Percentiles rank a stretch among this genome's conserved stretches.
Conservation (phyloP, 1,140 invertebrate genomes). For the Sitophilus oryzae region DNA sequence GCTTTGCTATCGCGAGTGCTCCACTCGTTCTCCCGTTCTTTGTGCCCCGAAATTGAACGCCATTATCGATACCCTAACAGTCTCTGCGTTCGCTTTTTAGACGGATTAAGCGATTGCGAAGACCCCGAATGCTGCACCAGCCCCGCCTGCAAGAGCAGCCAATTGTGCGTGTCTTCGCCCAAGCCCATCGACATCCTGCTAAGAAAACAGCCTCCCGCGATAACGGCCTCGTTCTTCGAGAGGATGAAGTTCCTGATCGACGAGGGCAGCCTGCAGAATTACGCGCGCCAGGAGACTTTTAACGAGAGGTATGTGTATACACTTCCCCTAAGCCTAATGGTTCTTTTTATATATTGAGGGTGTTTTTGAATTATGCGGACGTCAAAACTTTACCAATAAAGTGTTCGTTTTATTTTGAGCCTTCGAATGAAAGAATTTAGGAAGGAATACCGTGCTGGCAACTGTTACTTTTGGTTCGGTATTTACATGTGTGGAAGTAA, state of each 20-base stretch:
- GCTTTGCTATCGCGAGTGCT: not conserved
- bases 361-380: not conserved
- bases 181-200: conserved; percentile 92
- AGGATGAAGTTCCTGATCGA: conserved; percentile 97
- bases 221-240: conserved; percentile 96
- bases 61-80: conserved; percentile 1
- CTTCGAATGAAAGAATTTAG: no score
- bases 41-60: conserved; percentile 2
- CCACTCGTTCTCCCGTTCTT: not conserved
- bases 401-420: no score
- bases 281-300: conserved; percentile 88
- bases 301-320: conserved; percentile 83
- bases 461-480: no score
- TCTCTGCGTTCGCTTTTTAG: conserved; percentile 57
- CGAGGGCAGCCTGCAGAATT: conserved; percentile 94
- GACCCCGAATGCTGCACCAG: conserved; percentile 94
- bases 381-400: not conserved
- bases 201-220: conserved; percentile 88
- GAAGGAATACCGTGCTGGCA: no score
- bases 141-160: conserved; percentile 72
- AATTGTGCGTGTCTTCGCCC: conserved; percentile 84
- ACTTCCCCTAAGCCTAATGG: conserved; percentile 16
- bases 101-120: conserved; percentile 93
- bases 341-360: conserved; percentile 9
- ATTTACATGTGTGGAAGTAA: no score